Percentiles rank a stretch among this genome's conserved stretches.
phyloP scores from a whole-genome alignment of 2,888 invertebrate genomes.

The Coelinius sp. region DNA sequence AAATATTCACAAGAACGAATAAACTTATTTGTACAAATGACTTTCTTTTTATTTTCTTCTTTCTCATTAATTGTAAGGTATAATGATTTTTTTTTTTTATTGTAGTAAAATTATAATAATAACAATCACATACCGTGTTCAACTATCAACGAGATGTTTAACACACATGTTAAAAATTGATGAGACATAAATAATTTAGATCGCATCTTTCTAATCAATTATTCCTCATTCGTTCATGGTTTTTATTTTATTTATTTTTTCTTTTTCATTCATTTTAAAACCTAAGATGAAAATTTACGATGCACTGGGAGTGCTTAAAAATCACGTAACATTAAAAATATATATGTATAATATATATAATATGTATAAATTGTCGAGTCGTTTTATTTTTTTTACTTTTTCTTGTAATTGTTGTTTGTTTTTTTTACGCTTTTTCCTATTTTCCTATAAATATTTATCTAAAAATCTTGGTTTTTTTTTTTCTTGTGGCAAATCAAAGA shows the following conservation, averaged over 20 bases:
- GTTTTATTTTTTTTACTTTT: constrained; percentile 38
- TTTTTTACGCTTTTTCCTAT: constrained; percentile 20
- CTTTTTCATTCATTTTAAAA: background rate
- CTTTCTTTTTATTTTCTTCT: constrained; percentile 39
- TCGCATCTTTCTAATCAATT: constrained; percentile 41
- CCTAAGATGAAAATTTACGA: constrained; percentile 50
- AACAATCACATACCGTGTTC: constrained; percentile 71
- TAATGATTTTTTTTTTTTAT: constrained; percentile 61
- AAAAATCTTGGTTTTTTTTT: constrained; percentile 59
- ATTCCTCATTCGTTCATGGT: constrained; percentile 17
- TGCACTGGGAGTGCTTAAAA: constrained; percentile 66
- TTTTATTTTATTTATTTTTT: background rate
- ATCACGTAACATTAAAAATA: constrained; percentile 71
- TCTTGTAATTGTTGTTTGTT: no score
- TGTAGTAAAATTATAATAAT: constrained; percentile 70
- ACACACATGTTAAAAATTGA: constrained; percentile 65
- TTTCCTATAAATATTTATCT: constrained; percentile 69
- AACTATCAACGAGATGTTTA: constrained; percentile 65
- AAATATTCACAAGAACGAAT: background rate
- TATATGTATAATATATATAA: constrained; percentile 59
- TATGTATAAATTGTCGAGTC: constrained; percentile 70
- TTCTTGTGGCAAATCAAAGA: constrained; percentile 65
- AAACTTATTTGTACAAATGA: constrained; percentile 15
- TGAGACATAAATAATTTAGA: constrained; percentile 69
- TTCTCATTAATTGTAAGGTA: constrained; percentile 45